A percentile compares a stretch with the other conserved stretches of the same genome.
These are phyloP conservation scores for Ormyrus nitidulus DNA, from an alignment of 2,888 invertebrate species.

Conservation along the genomic window DNA sequence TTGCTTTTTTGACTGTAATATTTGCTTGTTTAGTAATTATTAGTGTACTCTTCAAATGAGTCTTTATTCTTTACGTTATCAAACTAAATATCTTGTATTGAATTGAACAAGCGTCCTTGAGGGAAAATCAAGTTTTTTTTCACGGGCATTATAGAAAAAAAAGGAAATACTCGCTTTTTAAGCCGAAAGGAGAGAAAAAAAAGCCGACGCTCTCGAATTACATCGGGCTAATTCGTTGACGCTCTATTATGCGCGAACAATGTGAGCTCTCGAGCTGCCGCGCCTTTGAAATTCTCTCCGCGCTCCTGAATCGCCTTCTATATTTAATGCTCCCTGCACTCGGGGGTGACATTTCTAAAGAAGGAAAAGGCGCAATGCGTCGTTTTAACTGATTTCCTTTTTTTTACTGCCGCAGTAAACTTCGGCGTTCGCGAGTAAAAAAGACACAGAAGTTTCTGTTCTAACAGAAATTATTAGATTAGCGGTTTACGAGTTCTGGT, in stretches of 20 bases:
- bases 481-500: conserved; percentile 8
- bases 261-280: conserved; percentile 40
- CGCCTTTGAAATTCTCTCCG: conserved; percentile 54
- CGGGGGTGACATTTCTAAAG: conserved; percentile 46
- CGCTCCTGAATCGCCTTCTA: conserved; percentile 37
- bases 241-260: conserved; percentile 57
- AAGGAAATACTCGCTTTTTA: background rate
- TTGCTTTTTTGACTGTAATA: too few relatives aligned
- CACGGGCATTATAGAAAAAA: background rate
- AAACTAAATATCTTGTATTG: background rate
- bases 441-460: background rate
- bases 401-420: conserved; percentile 44
- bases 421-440: background rate
- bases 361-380: conserved; percentile 39
- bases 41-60: too few relatives aligned
- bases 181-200: conserved; percentile 13
- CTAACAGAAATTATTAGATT: conserved; percentile 6
- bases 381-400: conserved; percentile 38
- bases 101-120: background rate
- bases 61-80: background rate
- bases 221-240: conserved; percentile 67
- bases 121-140: conserved; percentile 37
- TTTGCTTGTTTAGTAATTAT: too few relatives aligned
- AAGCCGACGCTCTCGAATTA: conserved; percentile 61
- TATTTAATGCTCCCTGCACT: conserved; percentile 47